phyloP scores from a whole-genome alignment of 2,113 vertebrate genomes.

The Numida meleagris region DNA sequence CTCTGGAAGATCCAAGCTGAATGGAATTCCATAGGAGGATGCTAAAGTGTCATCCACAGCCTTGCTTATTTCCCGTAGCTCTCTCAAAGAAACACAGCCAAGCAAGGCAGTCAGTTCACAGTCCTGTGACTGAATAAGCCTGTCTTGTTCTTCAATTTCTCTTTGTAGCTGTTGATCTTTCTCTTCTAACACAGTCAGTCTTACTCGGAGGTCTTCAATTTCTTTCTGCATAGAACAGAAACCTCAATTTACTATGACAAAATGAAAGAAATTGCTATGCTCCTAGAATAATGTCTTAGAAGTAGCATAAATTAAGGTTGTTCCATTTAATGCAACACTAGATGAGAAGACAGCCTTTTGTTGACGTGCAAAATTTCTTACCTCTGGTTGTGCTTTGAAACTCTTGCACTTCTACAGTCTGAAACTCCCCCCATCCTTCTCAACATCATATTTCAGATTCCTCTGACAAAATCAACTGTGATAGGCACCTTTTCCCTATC shows the following conservation, averaged over 20 bases:
- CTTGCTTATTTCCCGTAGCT: conserved; percentile 80
- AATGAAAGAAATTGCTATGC: background rate
- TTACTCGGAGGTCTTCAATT: conserved; percentile 80
- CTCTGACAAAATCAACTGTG: background rate
- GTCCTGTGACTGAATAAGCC: conserved; percentile 73
- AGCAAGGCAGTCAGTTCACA: conserved; percentile 76
- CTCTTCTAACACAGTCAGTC: conserved; percentile 78
- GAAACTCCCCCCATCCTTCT: background rate
- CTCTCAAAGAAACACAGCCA: conserved; percentile 67
- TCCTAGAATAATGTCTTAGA: background rate
- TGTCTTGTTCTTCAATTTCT: conserved; percentile 80
- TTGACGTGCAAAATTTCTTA: background rate
- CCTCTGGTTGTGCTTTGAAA: background rate
- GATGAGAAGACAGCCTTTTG: background rate
- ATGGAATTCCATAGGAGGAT: conserved; percentile 73
- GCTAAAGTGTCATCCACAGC: conserved; percentile 80
- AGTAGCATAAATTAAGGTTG: background rate
- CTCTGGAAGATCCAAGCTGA: conserved; percentile 74
- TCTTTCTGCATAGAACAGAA: conserved; percentile 79
- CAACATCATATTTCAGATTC: background rate
- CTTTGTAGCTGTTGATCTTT: conserved; percentile 76
- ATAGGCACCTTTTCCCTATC: background rate
- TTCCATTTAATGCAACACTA: background rate
- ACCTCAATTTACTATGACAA: background rate
- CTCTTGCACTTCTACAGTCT: background rate